phyloP scores from a whole-genome alignment of 2,113 vertebrate species.

The Colius striatus region DNA sequence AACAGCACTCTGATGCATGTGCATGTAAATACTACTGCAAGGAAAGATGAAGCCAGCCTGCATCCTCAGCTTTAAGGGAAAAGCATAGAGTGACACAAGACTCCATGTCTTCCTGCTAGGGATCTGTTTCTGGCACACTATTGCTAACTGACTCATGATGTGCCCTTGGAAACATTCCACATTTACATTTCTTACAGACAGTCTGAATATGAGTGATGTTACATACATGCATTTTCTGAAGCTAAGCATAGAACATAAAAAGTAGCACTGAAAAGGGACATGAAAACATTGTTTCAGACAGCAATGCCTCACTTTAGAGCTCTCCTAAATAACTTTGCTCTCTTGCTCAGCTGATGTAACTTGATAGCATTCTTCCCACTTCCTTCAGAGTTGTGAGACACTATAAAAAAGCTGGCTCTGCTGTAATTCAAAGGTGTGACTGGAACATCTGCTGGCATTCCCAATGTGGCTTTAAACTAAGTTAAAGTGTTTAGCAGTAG shows the following conservation, averaged over 20 bases:
- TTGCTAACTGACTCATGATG: background rate
- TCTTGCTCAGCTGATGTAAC: background rate
- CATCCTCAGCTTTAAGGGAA: background rate
- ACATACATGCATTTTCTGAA: rapidly evolving
- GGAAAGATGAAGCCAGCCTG: background rate
- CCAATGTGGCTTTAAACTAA: background rate
- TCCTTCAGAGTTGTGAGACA: conserved; percentile 1
- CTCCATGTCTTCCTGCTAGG: background rate
- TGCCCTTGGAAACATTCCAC: background rate
- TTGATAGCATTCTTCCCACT: background rate
- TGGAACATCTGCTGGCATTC: background rate
- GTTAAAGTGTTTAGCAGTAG: background rate
- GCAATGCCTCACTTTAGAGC: background rate
- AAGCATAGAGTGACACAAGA: background rate
- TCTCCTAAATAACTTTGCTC: background rate
- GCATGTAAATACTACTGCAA: background rate
- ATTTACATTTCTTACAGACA: background rate
- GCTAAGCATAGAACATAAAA: background rate
- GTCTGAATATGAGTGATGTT: rapidly evolving
- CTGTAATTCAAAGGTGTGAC: conserved; percentile 2
- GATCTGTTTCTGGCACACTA: background rate
- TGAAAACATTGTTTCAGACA: background rate
- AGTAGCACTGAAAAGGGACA: background rate
- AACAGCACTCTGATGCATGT: background rate
- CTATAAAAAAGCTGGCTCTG: background rate